phyloP scores from a whole-genome alignment of 2,888 invertebrate genomes.

The Drosophila meridionalis region DNA sequence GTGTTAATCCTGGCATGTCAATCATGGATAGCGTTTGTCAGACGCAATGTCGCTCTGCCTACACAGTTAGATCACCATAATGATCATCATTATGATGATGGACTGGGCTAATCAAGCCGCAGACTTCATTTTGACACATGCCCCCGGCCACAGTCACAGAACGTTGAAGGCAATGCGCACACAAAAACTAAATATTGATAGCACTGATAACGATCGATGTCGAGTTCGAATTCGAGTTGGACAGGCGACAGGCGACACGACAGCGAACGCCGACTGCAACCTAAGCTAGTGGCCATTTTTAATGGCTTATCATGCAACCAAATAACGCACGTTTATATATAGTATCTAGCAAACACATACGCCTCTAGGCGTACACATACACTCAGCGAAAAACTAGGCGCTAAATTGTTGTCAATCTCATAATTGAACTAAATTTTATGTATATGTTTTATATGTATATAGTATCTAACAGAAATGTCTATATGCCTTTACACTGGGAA shows the following conservation, averaged over 20 bases:
- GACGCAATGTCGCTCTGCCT: slow-evolving; percentile 55
- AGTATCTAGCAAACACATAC: slow-evolving; percentile 14
- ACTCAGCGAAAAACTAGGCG: not conserved
- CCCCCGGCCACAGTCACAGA: slow-evolving; percentile 8
- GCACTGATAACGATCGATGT: slow-evolving; percentile 63
- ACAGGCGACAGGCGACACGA: slow-evolving; percentile 8
- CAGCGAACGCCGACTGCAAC: slow-evolving; percentile 48
- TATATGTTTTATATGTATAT: not conserved
- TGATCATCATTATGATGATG: slow-evolving; percentile 9
- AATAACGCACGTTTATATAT: slow-evolving; percentile 32
- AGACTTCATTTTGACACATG: slow-evolving; percentile 77
- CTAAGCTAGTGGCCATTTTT: slow-evolving; percentile 72
- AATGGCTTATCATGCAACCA: slow-evolving; percentile 73
- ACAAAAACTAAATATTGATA: slow-evolving; percentile 72
- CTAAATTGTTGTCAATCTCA: not conserved
- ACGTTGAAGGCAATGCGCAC: slow-evolving; percentile 44
- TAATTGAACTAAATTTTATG: not conserved
- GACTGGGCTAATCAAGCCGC: slow-evolving; percentile 15
- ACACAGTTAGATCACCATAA: slow-evolving; percentile 7
- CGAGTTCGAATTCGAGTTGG: slow-evolving; percentile 16
- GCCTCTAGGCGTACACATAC: not conserved
- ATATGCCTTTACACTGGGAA: not conserved
- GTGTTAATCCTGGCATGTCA: slow-evolving; percentile 75
- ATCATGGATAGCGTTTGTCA: slow-evolving; percentile 60
- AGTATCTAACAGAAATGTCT: no score